phyloP scores from a whole-genome alignment of 2,888 invertebrate genomes.

The Omphaloscelis lunosa region DNA sequence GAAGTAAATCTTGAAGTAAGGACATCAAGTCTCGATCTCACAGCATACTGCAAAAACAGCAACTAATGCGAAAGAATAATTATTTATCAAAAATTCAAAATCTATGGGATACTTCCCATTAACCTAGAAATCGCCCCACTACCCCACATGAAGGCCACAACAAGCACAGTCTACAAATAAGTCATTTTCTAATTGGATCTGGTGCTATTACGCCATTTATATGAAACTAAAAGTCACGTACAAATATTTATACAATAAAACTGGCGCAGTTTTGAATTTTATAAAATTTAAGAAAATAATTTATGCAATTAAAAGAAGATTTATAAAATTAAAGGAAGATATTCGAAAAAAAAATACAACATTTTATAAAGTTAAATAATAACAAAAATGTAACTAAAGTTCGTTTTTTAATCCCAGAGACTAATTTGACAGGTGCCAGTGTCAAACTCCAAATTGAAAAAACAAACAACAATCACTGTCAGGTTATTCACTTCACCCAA shows the following conservation, averaged over 20 bases:
- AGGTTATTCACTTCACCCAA: neutral
- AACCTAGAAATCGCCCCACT: constrained; percentile 6
- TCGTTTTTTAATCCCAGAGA: no score
- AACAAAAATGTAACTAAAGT: no score
- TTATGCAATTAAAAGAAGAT: neutral
- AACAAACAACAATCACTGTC: no score
- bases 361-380: neutral
- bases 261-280: neutral
- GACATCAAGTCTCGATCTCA: neutral
- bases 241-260: neutral
- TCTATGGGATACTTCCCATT: neutral
- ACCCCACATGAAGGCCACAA: constrained; percentile 7
- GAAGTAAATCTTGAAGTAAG: neutral
- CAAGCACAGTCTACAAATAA: constrained; percentile 6
- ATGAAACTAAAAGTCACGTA: constrained; percentile 3
- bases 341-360: neutral
- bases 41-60: neutral
- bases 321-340: neutral
- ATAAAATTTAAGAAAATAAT: neutral
- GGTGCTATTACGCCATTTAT: neutral
- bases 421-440: no score
- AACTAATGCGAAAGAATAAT: neutral
- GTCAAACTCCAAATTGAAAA: no score
- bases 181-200: constrained; percentile 12
- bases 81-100: neutral